Percentiles rank a stretch among this genome's conserved stretches.
Evolutionary conservation across 1,140 invertebrate species (phyloP).

Genomic region (Samia ricini): DNA sequence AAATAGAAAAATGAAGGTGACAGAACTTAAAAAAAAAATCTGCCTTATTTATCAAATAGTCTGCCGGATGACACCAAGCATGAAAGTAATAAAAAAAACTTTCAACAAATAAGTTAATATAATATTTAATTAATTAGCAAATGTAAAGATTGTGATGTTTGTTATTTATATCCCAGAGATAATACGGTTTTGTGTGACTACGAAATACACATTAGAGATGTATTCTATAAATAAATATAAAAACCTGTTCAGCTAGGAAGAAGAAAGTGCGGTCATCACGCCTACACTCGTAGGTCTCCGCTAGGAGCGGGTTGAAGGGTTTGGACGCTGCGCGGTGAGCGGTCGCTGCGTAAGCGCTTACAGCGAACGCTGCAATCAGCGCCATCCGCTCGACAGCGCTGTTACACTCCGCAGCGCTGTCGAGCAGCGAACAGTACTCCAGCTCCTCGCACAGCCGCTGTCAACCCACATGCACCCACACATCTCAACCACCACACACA

Average conservation of each 20-base stretch:
- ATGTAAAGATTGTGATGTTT: too few relatives aligned
- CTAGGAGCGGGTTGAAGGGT: slow-evolving; percentile 92
- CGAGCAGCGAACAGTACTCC: slow-evolving; percentile 89
- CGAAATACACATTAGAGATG: too few relatives aligned
- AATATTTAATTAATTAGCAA: too few relatives aligned
- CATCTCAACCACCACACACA: neutral
- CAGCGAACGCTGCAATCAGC: slow-evolving; percentile 89
- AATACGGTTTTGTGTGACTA: too few relatives aligned
- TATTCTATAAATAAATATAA: too few relatives aligned
- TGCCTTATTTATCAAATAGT: too few relatives aligned
- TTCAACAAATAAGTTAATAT: too few relatives aligned
- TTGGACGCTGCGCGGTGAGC: slow-evolving; percentile 90
- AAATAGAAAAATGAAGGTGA: too few relatives aligned
- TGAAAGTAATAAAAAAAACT: too few relatives aligned
- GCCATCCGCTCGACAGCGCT: slow-evolving; percentile 86
- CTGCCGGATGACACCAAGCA: too few relatives aligned
- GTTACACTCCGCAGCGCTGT: slow-evolving; percentile 82
- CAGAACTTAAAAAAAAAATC: too few relatives aligned
- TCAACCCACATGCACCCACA: neutral
- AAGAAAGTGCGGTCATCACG: slow-evolving; percentile 87
- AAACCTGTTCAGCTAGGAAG: slow-evolving; percentile 77
- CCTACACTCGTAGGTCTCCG: slow-evolving; percentile 91
- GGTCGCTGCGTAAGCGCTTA: slow-evolving; percentile 88
- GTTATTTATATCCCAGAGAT: neutral
- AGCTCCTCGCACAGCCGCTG: slow-evolving; percentile 90